Base-by-base conservation (phyloP, 2,113 vertebrate genomes). In the Prunella himalayana region DNA sequence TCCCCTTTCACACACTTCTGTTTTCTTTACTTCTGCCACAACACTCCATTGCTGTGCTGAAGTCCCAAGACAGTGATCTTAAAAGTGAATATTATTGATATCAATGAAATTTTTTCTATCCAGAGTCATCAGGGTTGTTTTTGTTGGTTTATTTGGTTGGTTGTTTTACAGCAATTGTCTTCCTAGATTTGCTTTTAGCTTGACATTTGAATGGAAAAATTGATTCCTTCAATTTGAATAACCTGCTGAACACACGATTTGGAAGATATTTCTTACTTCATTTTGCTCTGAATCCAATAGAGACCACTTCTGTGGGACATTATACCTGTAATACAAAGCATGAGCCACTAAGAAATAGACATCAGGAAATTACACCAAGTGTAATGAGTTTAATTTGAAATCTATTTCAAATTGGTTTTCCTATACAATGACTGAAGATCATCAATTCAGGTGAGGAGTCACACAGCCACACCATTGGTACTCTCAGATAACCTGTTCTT, bases 161-260 rank as follows among this genome's bases (percentile, higher is more conserved):
- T 79, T 69, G 64, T 86, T 90, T 79, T 66, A 68, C 11, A 88
- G 13, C 31, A 83, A 15, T 63, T 86, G 20, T 61, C 61, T 87
- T 73, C 33, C 50, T 77, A 93, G 28, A 31, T 94, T 60, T 92
- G 69, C 22, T 86, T 91, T 83, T 79, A 84, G 41, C 1, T 2
- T 0, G 0, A 84, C 45, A 85, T 30, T 86, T 90, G 57, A 85
- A 31, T 51, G 51, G 71, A 80, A 92, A 88, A 84, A 84, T 96
- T 89, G 31, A 64, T 97, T 81, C 28, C 22, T 88, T 83, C 86
- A 63, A 66, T 92, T 95, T 95, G 88, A 97, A 93, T 93, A 95
- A 93, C 82, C 59, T 50, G 25, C 31, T 63, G 61, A 73, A 82
- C 90, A 56, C 23, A 81, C 47, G 51, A n/a, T 57, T 24, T 76